These are phyloP conservation scores for Phrynosoma platyrhinos DNA, from an alignment of 2,113 vertebrate species.

Conservation along the genomic window DNA sequence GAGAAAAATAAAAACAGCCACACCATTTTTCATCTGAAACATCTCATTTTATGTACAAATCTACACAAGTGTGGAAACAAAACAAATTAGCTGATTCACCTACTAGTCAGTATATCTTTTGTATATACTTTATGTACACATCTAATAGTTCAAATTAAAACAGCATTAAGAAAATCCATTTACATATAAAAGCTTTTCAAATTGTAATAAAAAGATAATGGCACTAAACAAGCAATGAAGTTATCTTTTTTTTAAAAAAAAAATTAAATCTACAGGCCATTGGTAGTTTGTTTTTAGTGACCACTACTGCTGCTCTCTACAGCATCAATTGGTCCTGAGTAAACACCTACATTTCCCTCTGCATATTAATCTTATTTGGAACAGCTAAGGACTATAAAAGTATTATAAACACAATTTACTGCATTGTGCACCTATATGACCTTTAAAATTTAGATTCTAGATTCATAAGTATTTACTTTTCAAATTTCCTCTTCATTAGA, in stretches of 20 bases:
- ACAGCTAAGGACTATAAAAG: constrained; percentile 43
- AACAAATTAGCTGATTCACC: constrained; percentile 14
- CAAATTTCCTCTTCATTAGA: neutral
- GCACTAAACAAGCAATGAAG: constrained; percentile 75
- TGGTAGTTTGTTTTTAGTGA: constrained; percentile 48
- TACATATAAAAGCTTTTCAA: constrained; percentile 78
- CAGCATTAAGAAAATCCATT: constrained; percentile 69
- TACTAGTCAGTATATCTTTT: fast-evolving
- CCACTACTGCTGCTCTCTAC: constrained; percentile 56
- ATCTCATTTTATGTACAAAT: constrained; percentile 43
- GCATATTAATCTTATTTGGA: constrained; percentile 50
- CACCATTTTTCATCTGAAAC: constrained; percentile 10
- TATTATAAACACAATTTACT: constrained; percentile 55
- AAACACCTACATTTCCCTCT: constrained; percentile 60
- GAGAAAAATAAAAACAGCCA: neutral
- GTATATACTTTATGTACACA: constrained; percentile 8
- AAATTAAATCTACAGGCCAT: constrained; percentile 65
- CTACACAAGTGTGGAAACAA: constrained; percentile 13
- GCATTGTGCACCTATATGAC: constrained; percentile 4
- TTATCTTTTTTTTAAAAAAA: constrained; percentile 62
- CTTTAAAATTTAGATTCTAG: constrained; percentile 3
- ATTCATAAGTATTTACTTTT: neutral
- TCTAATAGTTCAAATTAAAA: constrained; percentile 66
- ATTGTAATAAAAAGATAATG: constrained; percentile 76
- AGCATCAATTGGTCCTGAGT: constrained; percentile 63